A percentile compares a stretch with the other conserved stretches of the same genome.
Conservation (phyloP, 2,888 invertebrate species). For the Disparrhopalites patrizii region DNA sequence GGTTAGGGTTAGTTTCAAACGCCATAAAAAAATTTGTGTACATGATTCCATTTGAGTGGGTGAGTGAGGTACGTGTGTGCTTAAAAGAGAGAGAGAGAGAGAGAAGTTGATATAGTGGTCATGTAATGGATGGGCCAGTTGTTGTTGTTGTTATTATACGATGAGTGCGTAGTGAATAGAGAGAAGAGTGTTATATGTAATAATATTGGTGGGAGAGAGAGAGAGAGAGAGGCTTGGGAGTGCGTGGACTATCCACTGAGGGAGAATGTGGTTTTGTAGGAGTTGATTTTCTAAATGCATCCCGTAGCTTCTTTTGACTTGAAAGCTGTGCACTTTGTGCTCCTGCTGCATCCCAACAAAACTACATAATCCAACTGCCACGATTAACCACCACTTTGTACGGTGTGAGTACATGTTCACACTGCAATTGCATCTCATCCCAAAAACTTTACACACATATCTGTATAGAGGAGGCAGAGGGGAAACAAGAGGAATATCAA, state of each 20-base stretch:
- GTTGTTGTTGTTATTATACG: neutral
- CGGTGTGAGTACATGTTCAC: too few species aligned
- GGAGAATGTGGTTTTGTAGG: slow-evolving; percentile 22
- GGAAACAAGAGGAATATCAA: too few species aligned
- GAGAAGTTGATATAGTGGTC: neutral
- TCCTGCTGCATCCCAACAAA: slow-evolving; percentile 22
- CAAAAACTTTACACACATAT: too few species aligned
- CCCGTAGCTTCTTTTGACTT: slow-evolving; percentile 20
- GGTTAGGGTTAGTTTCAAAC: neutral
- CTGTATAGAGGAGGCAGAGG: too few species aligned
- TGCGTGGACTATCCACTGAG: too few species aligned
- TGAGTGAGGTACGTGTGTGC: neutral
- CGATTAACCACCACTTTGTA: too few species aligned
- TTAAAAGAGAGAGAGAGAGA: neutral
- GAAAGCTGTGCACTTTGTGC: slow-evolving; percentile 20
- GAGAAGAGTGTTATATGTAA: neutral
- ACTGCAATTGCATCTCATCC: slow-evolving; percentile 22
- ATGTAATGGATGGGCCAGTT: neutral
- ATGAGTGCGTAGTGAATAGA: neutral
- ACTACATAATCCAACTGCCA: too few species aligned
- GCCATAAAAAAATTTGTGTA: neutral
- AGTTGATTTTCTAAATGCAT: slow-evolving; percentile 26
- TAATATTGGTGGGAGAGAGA: too few species aligned
- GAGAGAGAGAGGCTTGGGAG: too few species aligned
- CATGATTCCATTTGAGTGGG: neutral